A percentile compares a stretch with the other conserved stretches of the same genome.
These are phyloP conservation scores for Thelaira solivaga DNA, from an alignment of 2,888 invertebrate species.

Conservation along the genomic window DNA sequence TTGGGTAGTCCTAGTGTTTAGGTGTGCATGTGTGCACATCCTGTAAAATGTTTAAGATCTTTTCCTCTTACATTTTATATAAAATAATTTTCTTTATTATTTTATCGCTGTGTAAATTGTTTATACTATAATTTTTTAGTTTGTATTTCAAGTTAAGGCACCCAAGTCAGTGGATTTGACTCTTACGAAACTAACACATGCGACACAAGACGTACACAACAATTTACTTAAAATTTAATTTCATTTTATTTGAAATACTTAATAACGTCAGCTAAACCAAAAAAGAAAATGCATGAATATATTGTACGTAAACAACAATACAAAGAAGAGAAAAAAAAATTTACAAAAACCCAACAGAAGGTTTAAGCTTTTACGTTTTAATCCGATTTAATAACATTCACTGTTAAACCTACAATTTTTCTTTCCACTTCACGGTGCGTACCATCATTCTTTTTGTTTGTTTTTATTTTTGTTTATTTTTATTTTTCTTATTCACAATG, in stretches of 20 bases:
- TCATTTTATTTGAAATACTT: conserved; percentile 1
- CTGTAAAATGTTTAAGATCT: no score
- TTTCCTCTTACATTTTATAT: no score
- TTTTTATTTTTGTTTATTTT: neutral
- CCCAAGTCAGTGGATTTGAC: neutral
- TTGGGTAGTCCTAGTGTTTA: no score
- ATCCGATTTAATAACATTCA: conserved; percentile 56
- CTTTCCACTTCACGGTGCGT: conserved; percentile 36
- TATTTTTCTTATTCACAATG: neutral
- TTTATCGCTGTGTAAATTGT: no score
- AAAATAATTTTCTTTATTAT: no score
- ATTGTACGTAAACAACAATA: conserved; percentile 8
- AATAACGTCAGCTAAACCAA: conserved; percentile 6
- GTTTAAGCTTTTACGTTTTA: conserved; percentile 54
- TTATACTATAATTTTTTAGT: no score
- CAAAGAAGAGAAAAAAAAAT: neutral
- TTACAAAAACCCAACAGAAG: conserved; percentile 23
- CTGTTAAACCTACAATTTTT: conserved; percentile 51
- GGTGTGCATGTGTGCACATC: no score
- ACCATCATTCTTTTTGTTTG: neutral
- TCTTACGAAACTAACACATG: neutral
- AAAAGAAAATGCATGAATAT: neutral
- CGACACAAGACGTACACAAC: neutral
- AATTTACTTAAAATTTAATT: conserved; percentile 8
- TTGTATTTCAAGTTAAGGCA: neutral